phyloP scores from a whole-genome alignment of 2,113 vertebrate species.

The Phyllostomus discolor region DNA sequence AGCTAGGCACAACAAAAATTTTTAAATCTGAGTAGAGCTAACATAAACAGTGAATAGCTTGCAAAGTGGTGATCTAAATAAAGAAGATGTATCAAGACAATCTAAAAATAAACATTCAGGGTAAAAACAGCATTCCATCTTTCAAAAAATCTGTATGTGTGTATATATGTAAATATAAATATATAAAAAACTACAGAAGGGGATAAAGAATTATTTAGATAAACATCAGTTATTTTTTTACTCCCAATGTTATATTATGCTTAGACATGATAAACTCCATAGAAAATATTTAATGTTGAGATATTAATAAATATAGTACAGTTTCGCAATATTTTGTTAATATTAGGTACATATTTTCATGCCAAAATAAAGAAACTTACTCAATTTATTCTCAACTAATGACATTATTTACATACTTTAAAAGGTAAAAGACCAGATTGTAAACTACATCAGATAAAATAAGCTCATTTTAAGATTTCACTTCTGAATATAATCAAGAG shows the following conservation, averaged over 20 bases:
- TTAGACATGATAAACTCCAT: not conserved
- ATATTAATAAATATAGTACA: not conserved
- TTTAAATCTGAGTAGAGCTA: not conserved
- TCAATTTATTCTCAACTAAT: not conserved
- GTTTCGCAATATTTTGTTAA: not conserved
- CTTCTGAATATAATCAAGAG: not conserved
- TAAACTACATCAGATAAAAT: not conserved
- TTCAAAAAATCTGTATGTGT: not conserved
- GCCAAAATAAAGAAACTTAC: not conserved
- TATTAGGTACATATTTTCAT: not conserved
- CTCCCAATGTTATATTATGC: not conserved
- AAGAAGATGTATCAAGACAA: not conserved
- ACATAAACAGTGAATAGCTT: conserved; percentile 2
- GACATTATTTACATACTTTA: not conserved
- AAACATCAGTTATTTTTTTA: conserved; percentile 12
- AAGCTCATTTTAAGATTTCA: not conserved
- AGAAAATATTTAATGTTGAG: not conserved
- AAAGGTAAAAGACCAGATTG: not conserved
- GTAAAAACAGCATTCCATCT: not conserved
- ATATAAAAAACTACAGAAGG: not conserved
- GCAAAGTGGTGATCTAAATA: conserved; percentile 22
- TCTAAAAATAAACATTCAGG: not conserved
- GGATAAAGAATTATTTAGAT: not conserved
- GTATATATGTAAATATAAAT: not conserved
- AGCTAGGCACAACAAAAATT: not conserved